phyloP scores from a whole-genome alignment of 2,797 vertebrate species.

The Peromyscus aztecus region DNA sequence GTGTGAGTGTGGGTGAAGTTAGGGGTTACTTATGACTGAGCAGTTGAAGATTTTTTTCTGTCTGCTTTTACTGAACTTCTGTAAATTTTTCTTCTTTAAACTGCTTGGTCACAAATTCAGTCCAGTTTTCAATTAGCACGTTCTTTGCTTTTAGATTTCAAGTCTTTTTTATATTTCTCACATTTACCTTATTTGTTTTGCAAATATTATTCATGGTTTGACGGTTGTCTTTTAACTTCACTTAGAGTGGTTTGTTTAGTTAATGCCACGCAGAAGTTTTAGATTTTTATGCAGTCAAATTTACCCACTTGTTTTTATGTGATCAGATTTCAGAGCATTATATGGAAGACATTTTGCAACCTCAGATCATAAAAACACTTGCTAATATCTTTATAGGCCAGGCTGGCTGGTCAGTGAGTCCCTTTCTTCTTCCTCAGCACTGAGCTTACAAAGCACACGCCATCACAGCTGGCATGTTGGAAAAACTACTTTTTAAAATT shows the following conservation, averaged over 20 bases:
- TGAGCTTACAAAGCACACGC: not conserved
- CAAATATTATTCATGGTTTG: not conserved
- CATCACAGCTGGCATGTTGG: not conserved
- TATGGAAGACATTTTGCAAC: constrained; percentile 20
- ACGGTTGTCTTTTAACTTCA: constrained; percentile 26
- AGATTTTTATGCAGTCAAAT: not conserved
- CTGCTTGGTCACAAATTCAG: not conserved
- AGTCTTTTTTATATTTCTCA: constrained; percentile 20
- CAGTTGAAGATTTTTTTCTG: constrained; percentile 15
- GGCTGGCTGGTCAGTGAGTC: not conserved
- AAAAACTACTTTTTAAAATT: not conserved
- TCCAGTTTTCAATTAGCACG: not conserved
- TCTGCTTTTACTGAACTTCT: not conserved
- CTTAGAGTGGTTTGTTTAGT: not conserved
- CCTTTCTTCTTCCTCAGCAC: not conserved
- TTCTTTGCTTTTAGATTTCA: constrained; percentile 31
- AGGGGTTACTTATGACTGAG: not conserved
- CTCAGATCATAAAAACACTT: not conserved
- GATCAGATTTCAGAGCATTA: not conserved
- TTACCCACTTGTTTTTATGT: not conserved
- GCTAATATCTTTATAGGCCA: not conserved
- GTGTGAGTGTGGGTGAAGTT: not conserved
- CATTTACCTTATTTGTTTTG: not conserved
- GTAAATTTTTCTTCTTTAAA: not conserved
- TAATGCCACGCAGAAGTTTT: not conserved